These are phyloP conservation scores for Drosophila gunungcola DNA, from an alignment of 1,140 invertebrate species.

Conservation along the genomic window DNA sequence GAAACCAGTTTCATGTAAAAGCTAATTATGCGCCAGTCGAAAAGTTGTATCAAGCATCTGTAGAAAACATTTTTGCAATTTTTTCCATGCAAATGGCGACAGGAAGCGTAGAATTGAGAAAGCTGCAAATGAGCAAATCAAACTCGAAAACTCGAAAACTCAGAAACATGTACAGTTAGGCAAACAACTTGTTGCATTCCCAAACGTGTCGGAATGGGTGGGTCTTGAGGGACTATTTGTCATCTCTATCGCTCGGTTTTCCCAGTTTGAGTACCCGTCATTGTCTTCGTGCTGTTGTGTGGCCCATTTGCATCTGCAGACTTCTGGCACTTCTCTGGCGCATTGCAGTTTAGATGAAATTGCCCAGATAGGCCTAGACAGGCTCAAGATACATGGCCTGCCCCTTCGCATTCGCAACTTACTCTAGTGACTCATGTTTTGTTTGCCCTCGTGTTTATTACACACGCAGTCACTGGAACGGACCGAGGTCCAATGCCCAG, in stretches of 20 bases:
- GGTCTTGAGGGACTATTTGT: conserved; percentile 3
- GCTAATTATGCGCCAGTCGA: conserved; percentile 46
- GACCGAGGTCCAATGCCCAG: conserved; percentile 1
- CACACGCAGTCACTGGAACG: conserved; percentile 32
- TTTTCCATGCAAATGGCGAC: conserved; percentile 32
- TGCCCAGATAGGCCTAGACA: conserved; percentile 50
- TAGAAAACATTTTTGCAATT: conserved; percentile 39
- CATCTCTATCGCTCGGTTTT: conserved; percentile 1
- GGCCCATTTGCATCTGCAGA: conserved; percentile 55
- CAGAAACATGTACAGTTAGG: conserved; percentile 33
- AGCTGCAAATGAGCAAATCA: conserved; percentile 59
- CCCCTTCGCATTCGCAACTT: conserved; percentile 16
- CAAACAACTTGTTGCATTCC: conserved; percentile 55
- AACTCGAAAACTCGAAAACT: conserved; percentile 43
- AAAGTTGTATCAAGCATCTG: conserved; percentile 49
- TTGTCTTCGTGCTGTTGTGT: conserved; percentile 34
- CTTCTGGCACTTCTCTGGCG: conserved; percentile 27
- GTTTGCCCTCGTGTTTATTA: conserved; percentile 40
- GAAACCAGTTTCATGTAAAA: conserved; percentile 22
- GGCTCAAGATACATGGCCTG: conserved; percentile 41
- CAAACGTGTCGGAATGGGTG: background rate
- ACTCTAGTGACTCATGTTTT: conserved; percentile 46
- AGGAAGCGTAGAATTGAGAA: background rate
- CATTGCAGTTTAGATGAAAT: conserved; percentile 74
- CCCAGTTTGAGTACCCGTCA: conserved; percentile 37